Evolutionary conservation across 1,140 invertebrate species (phyloP).

Genomic region (Cotesia glomerata): DNA sequence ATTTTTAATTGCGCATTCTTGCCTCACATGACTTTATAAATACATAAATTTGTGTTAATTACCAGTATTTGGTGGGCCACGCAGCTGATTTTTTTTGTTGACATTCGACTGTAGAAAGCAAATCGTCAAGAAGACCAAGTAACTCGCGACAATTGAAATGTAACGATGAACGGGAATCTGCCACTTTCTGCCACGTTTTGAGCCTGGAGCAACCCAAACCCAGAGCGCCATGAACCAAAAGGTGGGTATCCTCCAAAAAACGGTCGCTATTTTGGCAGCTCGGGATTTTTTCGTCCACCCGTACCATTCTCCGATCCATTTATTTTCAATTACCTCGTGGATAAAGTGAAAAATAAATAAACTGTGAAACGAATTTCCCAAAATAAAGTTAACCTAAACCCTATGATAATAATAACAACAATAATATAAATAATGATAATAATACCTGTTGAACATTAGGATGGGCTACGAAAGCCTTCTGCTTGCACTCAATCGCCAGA

Average conservation of each 20-base stretch:
- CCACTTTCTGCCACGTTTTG: slow-evolving; percentile 55
- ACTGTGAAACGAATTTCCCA: neutral
- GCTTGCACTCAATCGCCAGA: slow-evolving; percentile 74
- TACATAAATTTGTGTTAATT: neutral
- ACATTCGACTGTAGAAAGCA: slow-evolving; percentile 67
- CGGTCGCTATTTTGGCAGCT: slow-evolving; percentile 46
- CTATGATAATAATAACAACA: too few relatives aligned
- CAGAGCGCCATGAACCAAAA: slow-evolving; percentile 62
- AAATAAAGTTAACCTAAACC: too few relatives aligned
- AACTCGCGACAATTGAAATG: slow-evolving; percentile 68
- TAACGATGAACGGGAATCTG: slow-evolving; percentile 67
- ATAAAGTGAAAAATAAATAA: neutral
- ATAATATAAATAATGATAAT: too few relatives aligned
- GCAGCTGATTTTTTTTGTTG: slow-evolving; percentile 63
- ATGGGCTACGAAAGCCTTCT: slow-evolving; percentile 79
- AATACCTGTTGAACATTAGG: slow-evolving; percentile 74
- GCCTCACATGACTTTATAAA: too few relatives aligned
- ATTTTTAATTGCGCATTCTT: too few relatives aligned
- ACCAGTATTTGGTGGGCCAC: slow-evolving; percentile 65
- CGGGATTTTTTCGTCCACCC: slow-evolving; percentile 62
- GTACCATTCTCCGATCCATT: slow-evolving; percentile 67
- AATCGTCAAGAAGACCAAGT: slow-evolving; percentile 68
- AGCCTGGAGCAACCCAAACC: slow-evolving; percentile 56
- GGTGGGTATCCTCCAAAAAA: slow-evolving; percentile 55
- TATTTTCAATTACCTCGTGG: slow-evolving; percentile 38